Evolutionary conservation across 1,140 invertebrate species (phyloP).

Genomic region (Temnothorax curvispinosus): DNA sequence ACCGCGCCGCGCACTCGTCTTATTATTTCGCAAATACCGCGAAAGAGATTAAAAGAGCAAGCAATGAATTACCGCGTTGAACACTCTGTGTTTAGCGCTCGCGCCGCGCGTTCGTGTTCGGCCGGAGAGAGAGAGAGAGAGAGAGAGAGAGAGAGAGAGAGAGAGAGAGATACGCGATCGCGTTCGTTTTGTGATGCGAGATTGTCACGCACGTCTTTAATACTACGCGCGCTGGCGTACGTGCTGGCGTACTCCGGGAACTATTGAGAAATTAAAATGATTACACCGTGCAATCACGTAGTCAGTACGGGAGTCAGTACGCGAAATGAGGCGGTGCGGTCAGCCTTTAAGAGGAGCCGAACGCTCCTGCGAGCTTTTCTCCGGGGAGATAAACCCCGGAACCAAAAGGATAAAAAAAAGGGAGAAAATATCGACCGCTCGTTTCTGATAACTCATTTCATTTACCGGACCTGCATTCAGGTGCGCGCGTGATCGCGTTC

Average conservation of each 20-base stretch:
- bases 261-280: constrained; percentile 24
- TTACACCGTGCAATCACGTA: constrained; percentile 24
- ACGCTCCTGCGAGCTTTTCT: not conserved
- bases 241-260: not conserved
- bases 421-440: not conserved
- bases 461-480: constrained; percentile 18
- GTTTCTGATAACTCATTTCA: constrained; percentile 42
- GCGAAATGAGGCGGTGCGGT: not conserved
- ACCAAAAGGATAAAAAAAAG: not conserved
- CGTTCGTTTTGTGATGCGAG: constrained; percentile 12
- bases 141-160: not conserved
- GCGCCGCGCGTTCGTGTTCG: not conserved
- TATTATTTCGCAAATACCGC: constrained; percentile 34
- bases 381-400: not conserved
- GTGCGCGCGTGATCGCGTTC: not conserved
- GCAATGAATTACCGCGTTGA: constrained; percentile 35
- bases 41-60: constrained; percentile 21
- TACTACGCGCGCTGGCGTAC: not conserved
- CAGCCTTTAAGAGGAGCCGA: not conserved
- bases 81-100: constrained; percentile 12
- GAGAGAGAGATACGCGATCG: not conserved
- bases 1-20: not conserved
- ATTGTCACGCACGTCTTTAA: constrained; percentile 52
- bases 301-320: not conserved
- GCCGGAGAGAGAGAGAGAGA: not conserved